These are phyloP conservation scores for Cliona cf. orientalis DNA, from an alignment of 37 sponge, comb jelly and placozoan species.

Conservation along the genomic window DNA sequence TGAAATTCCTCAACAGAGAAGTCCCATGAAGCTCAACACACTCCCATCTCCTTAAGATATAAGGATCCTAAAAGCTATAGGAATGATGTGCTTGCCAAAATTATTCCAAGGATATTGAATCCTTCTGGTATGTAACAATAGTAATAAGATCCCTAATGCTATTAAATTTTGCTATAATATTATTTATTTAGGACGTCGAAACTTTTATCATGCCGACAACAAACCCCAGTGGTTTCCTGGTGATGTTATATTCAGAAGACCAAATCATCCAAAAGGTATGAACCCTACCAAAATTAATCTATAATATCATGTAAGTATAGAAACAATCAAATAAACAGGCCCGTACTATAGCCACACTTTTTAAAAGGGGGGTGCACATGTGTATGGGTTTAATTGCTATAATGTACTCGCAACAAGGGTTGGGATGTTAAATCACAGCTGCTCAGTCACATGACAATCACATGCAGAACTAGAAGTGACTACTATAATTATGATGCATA, in stretches of 20 bases:
- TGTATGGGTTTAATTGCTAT: no score
- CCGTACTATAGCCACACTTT: no score
- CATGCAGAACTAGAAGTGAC: no score
- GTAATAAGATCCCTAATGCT: not conserved
- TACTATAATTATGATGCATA: no score
- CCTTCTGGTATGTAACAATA: constrained; percentile 2
- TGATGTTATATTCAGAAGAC: not conserved
- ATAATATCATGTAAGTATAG: not conserved
- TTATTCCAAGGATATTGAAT: constrained; percentile 4
- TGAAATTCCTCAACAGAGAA: not conserved
- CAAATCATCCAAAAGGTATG: constrained; percentile 19
- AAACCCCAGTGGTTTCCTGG: constrained; percentile 6
- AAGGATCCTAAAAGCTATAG: not conserved
- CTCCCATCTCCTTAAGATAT: no score
- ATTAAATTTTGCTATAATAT: not conserved
- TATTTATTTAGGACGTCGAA: not conserved
- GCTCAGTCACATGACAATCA: no score
- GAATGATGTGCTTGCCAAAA: constrained; percentile 17
- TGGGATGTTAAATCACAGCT: no score
- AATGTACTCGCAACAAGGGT: no score
- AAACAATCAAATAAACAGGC: no score
- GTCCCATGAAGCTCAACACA: no score
- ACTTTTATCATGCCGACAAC: not conserved
- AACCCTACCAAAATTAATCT: not conserved
- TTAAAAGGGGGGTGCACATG: no score